phyloP scores from a whole-genome alignment of 2,888 invertebrate genomes.

The Scaptomyza polygonia region DNA sequence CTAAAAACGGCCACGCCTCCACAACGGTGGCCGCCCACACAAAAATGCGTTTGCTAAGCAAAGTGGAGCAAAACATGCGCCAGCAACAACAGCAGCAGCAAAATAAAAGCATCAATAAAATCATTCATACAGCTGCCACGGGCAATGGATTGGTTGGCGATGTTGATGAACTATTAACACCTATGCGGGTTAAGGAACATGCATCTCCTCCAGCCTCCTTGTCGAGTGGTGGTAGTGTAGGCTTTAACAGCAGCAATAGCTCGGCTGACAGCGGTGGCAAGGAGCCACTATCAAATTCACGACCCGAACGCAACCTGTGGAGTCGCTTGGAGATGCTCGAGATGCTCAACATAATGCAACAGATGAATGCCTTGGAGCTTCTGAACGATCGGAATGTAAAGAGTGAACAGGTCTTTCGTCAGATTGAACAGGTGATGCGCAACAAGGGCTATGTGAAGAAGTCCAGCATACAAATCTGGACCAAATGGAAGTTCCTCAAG shows the following conservation, averaged over 20 bases:
- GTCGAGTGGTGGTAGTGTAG: slow-evolving; percentile 13
- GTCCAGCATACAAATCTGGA: slow-evolving; percentile 83
- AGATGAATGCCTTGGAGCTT: slow-evolving; percentile 78
- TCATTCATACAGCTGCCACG: slow-evolving; percentile 68
- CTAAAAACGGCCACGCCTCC: slow-evolving; percentile 40
- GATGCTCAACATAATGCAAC: slow-evolving; percentile 81
- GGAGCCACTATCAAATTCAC: slow-evolving; percentile 36
- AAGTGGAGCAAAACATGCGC: slow-evolving; percentile 77
- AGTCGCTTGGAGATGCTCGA: slow-evolving; percentile 82
- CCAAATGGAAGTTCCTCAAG: slow-evolving; percentile 84
- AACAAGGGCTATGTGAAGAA: slow-evolving; percentile 82
- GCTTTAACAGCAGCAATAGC: slow-evolving; percentile 12
- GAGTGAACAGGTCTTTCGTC: slow-evolving; percentile 82
- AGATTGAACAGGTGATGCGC: slow-evolving; percentile 81
- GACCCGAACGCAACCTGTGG: slow-evolving; percentile 83
- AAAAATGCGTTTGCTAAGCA: slow-evolving; percentile 70
- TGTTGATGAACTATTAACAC: slow-evolving; percentile 76
- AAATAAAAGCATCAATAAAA: slow-evolving; percentile 60
- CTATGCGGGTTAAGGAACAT: slow-evolving; percentile 60
- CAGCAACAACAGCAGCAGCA: slow-evolving; percentile 35
- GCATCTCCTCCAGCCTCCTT: slow-evolving; percentile 13
- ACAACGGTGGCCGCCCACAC: slow-evolving; percentile 71
- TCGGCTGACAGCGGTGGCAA: slow-evolving; percentile 12
- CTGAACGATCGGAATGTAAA: slow-evolving; percentile 82
- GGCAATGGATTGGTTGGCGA: slow-evolving; percentile 72